Conservation (phyloP, 2,888 invertebrate genomes). For the Drosophila histrio region DNA sequence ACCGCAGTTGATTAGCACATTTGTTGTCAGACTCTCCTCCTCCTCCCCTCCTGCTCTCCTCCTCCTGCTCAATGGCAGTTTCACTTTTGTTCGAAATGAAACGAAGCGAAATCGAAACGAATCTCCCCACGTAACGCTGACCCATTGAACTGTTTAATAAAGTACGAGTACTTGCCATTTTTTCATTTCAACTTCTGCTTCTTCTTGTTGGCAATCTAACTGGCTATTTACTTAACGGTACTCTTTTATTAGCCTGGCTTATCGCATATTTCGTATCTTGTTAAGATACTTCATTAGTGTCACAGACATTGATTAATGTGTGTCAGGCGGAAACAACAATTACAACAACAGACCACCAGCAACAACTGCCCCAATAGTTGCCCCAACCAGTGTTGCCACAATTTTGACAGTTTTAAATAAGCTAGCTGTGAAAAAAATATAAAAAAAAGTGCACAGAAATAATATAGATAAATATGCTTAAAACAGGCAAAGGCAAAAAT, state of each 20-base stretch:
- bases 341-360: conserved; percentile 44
- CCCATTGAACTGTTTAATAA: conserved; percentile 64
- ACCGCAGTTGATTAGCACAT: conserved; percentile 71
- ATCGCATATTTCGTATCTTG: conserved; percentile 64
- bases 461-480: no score
- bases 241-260: conserved; percentile 26
- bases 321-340: conserved; percentile 53
- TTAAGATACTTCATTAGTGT: conserved; percentile 77
- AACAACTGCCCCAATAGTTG: background rate
- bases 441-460: no score
- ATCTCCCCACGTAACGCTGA: conserved; percentile 51
- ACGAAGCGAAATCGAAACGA: conserved; percentile 20
- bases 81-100: conserved; percentile 58
- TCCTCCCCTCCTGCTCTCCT: no score
- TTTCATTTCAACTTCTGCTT: background rate
- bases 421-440: no score
- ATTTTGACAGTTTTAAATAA: no score
- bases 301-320: conserved; percentile 71
- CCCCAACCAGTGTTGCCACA: background rate
- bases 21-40: conserved; percentile 41
- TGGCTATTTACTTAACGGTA: conserved; percentile 31
- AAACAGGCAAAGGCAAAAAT: no score
- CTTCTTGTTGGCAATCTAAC: background rate
- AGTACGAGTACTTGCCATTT: conserved; percentile 41
- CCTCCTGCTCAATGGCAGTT: conserved; percentile 43